Evolutionary conservation across 2,797 vertebrate genomes (phyloP), one percentile per base, ranked within the genome.

Genomic region (Craterocephalus amniculus): DNA sequence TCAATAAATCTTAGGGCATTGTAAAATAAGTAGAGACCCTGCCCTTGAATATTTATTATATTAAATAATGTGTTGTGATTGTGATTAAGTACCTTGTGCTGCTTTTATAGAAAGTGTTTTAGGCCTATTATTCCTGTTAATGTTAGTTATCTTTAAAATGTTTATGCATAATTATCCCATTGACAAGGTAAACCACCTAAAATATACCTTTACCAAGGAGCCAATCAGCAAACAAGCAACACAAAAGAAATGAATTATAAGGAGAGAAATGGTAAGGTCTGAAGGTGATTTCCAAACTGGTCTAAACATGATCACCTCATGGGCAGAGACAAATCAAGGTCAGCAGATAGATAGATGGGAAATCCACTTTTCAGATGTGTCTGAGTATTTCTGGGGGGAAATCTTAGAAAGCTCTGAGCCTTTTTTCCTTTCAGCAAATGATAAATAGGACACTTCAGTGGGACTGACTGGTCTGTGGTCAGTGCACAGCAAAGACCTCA

Each of bases 401-500:
- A 74, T 83, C 63, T 60, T 9, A 20, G 2, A 67, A 75, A 78
- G 67, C 34, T 5, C 6, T 40, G 40, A 67, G 56, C 43, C 61
- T 74, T 62, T 74, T 74, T 64, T 72, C 58, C 8, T 34, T 45
- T 5, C 40, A 56, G 54, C 38, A 63, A 77, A 87, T 88, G 80
- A 89, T 81, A 34, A 83, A 85, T 76, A 74, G 69, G 67, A 71
- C 55, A 64, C 49, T 57, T 78, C 29, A 66, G 63, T 63, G 38
- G 57, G 40, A 55, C 45, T 12, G 80, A 83, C 74, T 54, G 31
- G 55, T 22, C 74, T 69, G 61, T 69, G 83, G 83, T 86, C 80
- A 83, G 63, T 27, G 40, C 73, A 67, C 58, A 67, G 77, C 72
- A 67, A 62, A 77, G 43, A 63, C 58, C 80, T 82, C 74, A 77